These are phyloP conservation scores for Gavialis gangeticus DNA, from an alignment of 2,113 vertebrate genomes.

Conservation along the genomic window DNA sequence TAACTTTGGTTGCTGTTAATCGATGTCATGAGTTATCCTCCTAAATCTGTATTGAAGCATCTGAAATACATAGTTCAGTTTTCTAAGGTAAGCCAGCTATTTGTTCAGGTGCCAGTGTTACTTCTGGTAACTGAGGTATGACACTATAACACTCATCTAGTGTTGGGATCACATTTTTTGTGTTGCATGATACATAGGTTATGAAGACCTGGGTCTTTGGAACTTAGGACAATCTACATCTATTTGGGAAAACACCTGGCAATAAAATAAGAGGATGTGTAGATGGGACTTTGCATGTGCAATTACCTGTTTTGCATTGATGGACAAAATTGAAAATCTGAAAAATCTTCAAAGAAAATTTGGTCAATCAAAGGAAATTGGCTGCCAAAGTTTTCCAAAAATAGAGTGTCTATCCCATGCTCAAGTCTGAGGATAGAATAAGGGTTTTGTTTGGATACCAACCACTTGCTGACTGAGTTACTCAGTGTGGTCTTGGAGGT, in stretches of 20 bases:
- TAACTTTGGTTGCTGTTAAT: background rate
- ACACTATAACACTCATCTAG: fast-evolving
- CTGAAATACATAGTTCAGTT: background rate
- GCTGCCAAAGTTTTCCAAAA: too few relatives aligned
- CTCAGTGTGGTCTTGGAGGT: too few relatives aligned
- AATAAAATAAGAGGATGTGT: constrained; percentile 3
- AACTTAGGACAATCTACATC: fast-evolving
- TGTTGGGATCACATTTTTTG: fast-evolving
- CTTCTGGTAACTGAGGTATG: fast-evolving
- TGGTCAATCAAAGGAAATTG: too few relatives aligned
- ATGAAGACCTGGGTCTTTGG: fast-evolving
- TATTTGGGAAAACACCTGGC: background rate
- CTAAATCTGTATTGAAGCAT: background rate
- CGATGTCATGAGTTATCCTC: background rate
- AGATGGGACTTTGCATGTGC: constrained; percentile 41
- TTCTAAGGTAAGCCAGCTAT: background rate
- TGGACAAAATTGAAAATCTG: constrained; percentile 48
- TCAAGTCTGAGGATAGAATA: too few relatives aligned
- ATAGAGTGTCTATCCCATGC: too few relatives aligned
- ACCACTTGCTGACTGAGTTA: too few relatives aligned
- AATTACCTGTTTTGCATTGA: constrained; percentile 42
- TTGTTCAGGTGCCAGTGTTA: background rate
- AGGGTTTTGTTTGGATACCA: too few relatives aligned
- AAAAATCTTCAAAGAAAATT: too few relatives aligned
- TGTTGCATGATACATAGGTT: fast-evolving